Base-by-base conservation (phyloP, 2,888 invertebrate genomes). In the Dasypolia templi region DNA sequence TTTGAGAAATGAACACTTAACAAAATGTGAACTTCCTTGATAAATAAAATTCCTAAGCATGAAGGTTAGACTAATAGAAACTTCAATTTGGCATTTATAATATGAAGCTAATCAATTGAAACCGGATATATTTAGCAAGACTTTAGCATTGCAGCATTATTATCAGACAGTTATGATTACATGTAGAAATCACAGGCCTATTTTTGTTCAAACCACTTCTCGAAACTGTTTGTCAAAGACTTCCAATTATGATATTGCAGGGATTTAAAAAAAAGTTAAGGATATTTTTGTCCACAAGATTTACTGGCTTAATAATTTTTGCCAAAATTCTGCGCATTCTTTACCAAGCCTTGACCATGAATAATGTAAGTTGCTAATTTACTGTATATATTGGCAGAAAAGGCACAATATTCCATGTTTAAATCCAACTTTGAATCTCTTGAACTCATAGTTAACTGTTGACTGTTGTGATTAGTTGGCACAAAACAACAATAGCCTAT, bases 161-260 rank as follows among this genome's bases (percentile, higher is more conserved):
- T 77, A 74, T 61, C 80, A 59, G 29, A 59, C 5, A 73, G 58
- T 64, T 51, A 79, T 39, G 44, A 79, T 59, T 39, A 51, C 39
- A 39, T 26, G 17, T 61, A 46, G 7, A 59, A 64, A 55, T 77
- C 63, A 64, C 3, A 53, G 39, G 29, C 35, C 4, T 71, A 70
- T 70, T 53, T 44, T 53, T 39, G 32, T 39, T 14, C 14, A 14
- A 53, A 70, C 2, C 1, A 42, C 17, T 59, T 26, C n/a, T 51
- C 35, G 0, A 22, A 49, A 32, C 11, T 29, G 29, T 32, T 29
- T 19, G 6, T 19, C 7, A 44, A 39, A 39, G 32, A 72, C 6
- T 22, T 22, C 11, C 0, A 5, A n/a, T 32, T 64, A 32, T n/a
- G 1, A 11, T 6, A 51, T 5, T 22, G 7, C 29, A 22, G 22